Percentiles rank a stretch among this genome's conserved stretches.
phyloP scores from a whole-genome alignment of 2,888 invertebrate species.

The Clepsis dumicolana region DNA sequence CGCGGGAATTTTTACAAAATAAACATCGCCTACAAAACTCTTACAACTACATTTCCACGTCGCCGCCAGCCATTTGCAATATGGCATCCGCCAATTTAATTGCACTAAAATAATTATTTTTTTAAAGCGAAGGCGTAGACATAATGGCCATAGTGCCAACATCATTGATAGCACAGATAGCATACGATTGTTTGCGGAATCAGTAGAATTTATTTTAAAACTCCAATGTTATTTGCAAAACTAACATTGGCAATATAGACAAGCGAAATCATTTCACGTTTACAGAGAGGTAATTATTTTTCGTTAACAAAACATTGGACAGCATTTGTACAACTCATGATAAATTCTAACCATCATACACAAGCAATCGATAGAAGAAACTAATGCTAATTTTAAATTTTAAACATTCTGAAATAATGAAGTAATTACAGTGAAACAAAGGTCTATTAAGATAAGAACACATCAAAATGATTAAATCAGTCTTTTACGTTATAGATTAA shows the following conservation, averaged over 20 bases:
- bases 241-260: background rate
- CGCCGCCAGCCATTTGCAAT: slow-evolving; percentile 60
- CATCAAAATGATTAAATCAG: slow-evolving; percentile 48
- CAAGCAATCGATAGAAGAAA: slow-evolving; percentile 22
- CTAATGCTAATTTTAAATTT: slow-evolving; percentile 28
- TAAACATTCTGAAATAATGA: slow-evolving; percentile 19
- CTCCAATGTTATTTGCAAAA: background rate
- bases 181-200: slow-evolving; percentile 26
- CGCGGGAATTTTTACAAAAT: slow-evolving; percentile 82
- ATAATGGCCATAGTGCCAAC: slow-evolving; percentile 45
- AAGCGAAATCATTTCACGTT: background rate
- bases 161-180: slow-evolving; percentile 45
- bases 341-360: slow-evolving; percentile 23
- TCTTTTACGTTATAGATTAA: slow-evolving; percentile 40
- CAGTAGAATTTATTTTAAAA: background rate
- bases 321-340: slow-evolving; percentile 24
- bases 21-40: slow-evolving; percentile 77
- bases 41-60: slow-evolving; percentile 76
- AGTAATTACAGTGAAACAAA: slow-evolving; percentile 46
- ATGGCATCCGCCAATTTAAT: slow-evolving; percentile 72
- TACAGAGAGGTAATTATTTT: slow-evolving; percentile 7
- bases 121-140: slow-evolving; percentile 66
- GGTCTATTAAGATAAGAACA: slow-evolving; percentile 47
- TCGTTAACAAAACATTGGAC: slow-evolving; percentile 19
- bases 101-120: slow-evolving; percentile 73